Evolutionary conservation across 2,113 vertebrate species (phyloP), one percentile per base, ranked within the genome.

Genomic region (Takifugu flavidus): DNA sequence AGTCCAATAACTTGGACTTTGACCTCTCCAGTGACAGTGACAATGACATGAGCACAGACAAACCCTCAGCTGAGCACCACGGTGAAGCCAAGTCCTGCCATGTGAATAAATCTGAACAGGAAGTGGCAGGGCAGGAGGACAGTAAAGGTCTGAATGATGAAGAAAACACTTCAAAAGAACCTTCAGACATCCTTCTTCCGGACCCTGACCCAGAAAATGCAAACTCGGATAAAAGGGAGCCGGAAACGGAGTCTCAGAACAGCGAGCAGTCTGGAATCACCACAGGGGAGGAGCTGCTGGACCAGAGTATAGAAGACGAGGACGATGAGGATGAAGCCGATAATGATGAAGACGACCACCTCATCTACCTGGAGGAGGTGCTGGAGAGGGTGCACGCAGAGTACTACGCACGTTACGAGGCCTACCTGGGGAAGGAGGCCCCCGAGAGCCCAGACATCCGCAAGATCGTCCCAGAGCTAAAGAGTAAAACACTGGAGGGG

Each of bases 261-360:
- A 99, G 96, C 6, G 95, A 98, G 59, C 95, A 95, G 54, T 98
- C 96, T 1, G 95, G 94, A 1, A 88, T 99, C 75, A 97, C 96
- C 0, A 93, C 91, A 65, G 95, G 95, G 0, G 91, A 97, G 20
- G 91, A 98, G 83, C 93, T 95, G 45, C 89, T 98, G 67, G 95
- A 97, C 71, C 95, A 98, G 88, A 96, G 94, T 27, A 90, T 96
- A 87, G 96, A 95, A 57, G 96, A 96, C 7, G 94, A 94, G 0
- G 93, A 95, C 2, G 91, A 92, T 25, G 89, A 91, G 1, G 93
- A 95, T 4, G 93, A 94, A 2, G 93, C 94, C 28, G 90, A 87
- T 0, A 95, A 98, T 44, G 97, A 99, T 51, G 89, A 92, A 0
- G 97, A 99, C 0, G 96, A 99, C 82, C 95, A 98, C 75, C 88